These are phyloP conservation scores for Philotrypesis tridentata DNA, from an alignment of 1,140 invertebrate genomes.

Conservation along the genomic window DNA sequence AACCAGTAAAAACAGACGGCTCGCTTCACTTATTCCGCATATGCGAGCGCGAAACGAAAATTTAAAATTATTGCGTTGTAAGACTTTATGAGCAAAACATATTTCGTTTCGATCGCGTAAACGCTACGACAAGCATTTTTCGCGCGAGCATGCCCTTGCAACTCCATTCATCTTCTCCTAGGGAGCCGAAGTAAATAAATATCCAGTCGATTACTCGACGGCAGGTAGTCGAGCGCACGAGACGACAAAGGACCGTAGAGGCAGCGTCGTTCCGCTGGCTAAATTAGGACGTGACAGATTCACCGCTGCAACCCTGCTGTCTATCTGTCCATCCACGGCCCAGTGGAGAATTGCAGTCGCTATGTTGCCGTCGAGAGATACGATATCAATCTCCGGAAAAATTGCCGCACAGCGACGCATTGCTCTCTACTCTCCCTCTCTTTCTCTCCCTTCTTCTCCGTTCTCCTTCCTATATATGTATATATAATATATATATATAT, in stretches of 20 bases:
- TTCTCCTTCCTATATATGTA: background rate
- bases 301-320: background rate
- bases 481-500: background rate
- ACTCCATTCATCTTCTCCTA: background rate
- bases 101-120: background rate
- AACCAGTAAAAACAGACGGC: background rate
- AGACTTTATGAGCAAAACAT: background rate
- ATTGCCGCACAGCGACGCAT: background rate
- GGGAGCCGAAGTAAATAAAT: slow-evolving; percentile 18
- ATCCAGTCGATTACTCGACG: slow-evolving; percentile 3
- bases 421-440: background rate
- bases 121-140: background rate
- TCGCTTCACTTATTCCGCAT: background rate
- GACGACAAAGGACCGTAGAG: slow-evolving; percentile 27
- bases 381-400: slow-evolving; percentile 44
- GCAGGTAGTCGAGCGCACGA: background rate
- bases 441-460: background rate
- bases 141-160: background rate
- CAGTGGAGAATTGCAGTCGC: slow-evolving; percentile 21
- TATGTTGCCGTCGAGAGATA: background rate
- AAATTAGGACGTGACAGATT: slow-evolving; percentile 45
- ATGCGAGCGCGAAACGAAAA: background rate
- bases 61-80: background rate
- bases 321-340: slow-evolving; percentile 37
- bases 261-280: slow-evolving; percentile 9